Percentiles rank a stretch among this genome's conserved stretches.
Conservation (phyloP, 2,888 invertebrate species). For the Xiphydria camelus region DNA sequence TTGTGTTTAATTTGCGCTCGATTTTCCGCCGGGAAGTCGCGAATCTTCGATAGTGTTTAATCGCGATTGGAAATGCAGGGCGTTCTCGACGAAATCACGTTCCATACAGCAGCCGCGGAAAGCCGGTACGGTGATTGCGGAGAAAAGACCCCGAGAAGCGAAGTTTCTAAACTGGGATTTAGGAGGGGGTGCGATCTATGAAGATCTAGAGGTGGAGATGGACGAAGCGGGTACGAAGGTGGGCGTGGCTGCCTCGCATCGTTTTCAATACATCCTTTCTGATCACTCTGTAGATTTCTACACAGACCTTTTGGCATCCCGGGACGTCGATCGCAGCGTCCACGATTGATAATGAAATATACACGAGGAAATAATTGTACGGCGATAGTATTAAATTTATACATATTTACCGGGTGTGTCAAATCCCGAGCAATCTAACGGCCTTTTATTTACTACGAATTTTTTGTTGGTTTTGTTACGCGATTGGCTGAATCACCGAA, state of each 20-base stretch:
- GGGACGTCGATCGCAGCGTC: conserved; percentile 42
- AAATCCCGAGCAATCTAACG: conserved; percentile 39
- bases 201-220: background rate
- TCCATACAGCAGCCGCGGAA: background rate
- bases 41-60: too few species aligned
- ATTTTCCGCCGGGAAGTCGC: too few species aligned
- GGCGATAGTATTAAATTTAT: conserved; percentile 51
- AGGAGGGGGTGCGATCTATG: background rate
- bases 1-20: too few species aligned
- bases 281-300: conserved; percentile 37
- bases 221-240: too few species aligned
- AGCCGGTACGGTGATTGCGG: too few species aligned
- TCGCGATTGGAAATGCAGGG: too few species aligned
- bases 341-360: conserved; percentile 36
- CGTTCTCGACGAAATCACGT: background rate
- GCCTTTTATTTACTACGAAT: too few species aligned
- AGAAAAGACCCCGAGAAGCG: too few species aligned
- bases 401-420: conserved; percentile 48
- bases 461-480: too few species aligned
- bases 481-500: too few species aligned
- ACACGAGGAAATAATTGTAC: conserved; percentile 41
- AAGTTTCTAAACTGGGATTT: too few species aligned
- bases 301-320: conserved; percentile 41
- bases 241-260: conserved; percentile 25
- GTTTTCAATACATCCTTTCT: conserved; percentile 28